Conservation (phyloP, 2,113 vertebrate species). For the Sigmodon hispidus region DNA sequence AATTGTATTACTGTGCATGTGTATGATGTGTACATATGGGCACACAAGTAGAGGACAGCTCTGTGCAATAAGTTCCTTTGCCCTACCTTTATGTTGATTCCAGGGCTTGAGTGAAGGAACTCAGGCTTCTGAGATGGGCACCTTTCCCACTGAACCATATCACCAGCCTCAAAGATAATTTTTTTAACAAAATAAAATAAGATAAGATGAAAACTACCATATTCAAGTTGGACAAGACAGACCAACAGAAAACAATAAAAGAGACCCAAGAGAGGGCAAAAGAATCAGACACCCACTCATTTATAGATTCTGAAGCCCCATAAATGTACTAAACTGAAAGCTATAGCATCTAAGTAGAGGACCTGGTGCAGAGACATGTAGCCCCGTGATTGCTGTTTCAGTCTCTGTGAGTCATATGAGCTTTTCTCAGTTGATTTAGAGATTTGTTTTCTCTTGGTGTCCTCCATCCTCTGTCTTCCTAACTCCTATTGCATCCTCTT, state of each 20-base stretch:
- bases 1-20: background rate
- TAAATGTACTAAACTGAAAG: background rate
- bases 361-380: background rate
- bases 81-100: background rate
- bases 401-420: background rate
- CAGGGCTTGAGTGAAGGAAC: background rate
- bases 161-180: background rate
- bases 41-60: background rate
- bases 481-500: background rate
- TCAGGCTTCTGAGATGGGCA: background rate
- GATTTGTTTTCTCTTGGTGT: background rate
- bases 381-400: background rate
- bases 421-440: background rate
- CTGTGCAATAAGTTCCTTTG: background rate
- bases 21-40: background rate
- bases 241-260: background rate
- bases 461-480: background rate
- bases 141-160: background rate
- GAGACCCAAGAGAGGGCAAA: background rate
- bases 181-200: background rate
- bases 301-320: background rate
- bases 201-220: background rate
- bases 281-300: background rate
- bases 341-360: background rate
- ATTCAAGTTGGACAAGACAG: background rate